Conservation (phyloP, 1,140 invertebrate genomes). For the Helicoverpa zea region DNA sequence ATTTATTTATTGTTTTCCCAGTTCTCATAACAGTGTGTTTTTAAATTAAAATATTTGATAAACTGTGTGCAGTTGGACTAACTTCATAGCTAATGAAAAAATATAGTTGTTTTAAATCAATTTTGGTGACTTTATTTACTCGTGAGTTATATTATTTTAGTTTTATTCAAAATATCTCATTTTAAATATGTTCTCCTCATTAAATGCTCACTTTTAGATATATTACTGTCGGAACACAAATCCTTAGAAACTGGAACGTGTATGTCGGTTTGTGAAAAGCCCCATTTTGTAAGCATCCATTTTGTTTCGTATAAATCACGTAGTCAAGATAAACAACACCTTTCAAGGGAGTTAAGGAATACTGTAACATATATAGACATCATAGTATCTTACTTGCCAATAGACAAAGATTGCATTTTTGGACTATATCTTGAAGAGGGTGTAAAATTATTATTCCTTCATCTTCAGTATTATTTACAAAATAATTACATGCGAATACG, state of each 20-base stretch:
- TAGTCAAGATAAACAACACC: slow-evolving; percentile 15
- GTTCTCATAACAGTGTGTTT: slow-evolving; percentile 7
- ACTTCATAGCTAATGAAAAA: not conserved
- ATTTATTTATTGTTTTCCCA: not conserved
- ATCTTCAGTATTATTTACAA: no score
- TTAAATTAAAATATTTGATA: slow-evolving; percentile 19
- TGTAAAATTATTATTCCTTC: no score
- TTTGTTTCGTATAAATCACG: slow-evolving; percentile 29
- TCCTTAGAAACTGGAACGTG: slow-evolving; percentile 3
- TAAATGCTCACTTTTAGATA: no score
- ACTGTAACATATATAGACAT: not conserved
- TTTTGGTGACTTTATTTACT: not conserved
- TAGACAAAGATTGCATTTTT: not conserved
- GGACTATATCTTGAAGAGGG: no score
- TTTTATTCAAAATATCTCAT: no score
- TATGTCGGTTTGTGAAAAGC: not conserved
- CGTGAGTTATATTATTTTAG: no score
- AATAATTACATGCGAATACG: no score
- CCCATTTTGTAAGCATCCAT: not conserved
- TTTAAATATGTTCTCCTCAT: no score
- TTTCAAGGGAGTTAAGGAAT: slow-evolving; percentile 1
- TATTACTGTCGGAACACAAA: not conserved
- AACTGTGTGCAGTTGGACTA: not conserved
- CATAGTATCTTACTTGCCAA: no score
- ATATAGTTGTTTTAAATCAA: not conserved